Evolutionary conservation across 2,888 invertebrate genomes (phyloP).

Genomic region (Cephus nigrinus): DNA sequence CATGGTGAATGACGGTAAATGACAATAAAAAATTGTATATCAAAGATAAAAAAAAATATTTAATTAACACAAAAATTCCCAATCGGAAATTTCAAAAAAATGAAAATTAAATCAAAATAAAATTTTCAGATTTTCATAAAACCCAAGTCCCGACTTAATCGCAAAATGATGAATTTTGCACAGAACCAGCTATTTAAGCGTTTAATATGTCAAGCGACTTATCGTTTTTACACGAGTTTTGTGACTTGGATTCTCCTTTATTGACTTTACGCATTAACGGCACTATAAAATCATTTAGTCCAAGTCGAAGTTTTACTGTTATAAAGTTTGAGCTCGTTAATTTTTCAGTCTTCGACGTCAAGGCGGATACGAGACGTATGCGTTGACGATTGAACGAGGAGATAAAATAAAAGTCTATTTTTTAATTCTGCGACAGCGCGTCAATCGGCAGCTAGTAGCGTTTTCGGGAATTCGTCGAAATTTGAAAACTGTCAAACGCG

Average conservation of each 20-base stretch:
- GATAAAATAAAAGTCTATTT: too few relatives aligned
- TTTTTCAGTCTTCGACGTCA: background rate
- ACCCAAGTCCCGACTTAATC: background rate
- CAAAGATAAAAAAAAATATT: background rate
- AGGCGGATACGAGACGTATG: background rate
- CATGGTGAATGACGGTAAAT: background rate
- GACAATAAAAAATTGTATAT: background rate
- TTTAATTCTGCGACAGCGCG: background rate
- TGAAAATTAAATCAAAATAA: background rate
- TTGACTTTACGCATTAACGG: background rate
- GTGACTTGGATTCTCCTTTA: background rate
- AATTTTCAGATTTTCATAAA: background rate
- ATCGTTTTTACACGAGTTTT: background rate
- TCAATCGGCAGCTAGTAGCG: background rate
- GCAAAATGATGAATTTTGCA: background rate
- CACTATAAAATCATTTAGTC: background rate
- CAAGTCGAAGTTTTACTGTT: background rate
- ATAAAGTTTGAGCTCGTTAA: background rate
- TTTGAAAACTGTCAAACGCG: background rate
- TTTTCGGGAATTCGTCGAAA: background rate
- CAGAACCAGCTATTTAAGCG: background rate
- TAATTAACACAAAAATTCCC: background rate
- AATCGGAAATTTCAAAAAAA: background rate
- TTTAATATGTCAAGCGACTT: background rate
- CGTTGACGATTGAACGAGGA: too few relatives aligned